Base-by-base conservation (phyloP, 2,888 invertebrate species). In the Steinernema hermaphroditum region DNA sequence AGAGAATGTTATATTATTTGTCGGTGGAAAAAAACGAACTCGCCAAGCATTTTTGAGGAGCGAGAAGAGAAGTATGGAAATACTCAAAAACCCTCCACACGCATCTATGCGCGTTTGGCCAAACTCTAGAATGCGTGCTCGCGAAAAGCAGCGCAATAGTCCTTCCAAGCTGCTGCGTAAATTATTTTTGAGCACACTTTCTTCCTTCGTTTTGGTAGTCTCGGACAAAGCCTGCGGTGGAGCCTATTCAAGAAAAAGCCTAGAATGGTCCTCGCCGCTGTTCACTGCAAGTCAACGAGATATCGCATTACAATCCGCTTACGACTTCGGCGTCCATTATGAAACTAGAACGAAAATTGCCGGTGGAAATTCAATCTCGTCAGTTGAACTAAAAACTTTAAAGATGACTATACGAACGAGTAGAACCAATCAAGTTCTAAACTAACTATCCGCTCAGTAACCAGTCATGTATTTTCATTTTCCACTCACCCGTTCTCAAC, bases 271-370 rank as follows among this genome's bases (percentile, higher is more conserved):
- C n/a, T 19, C 46, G 16, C 46, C 46, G 22, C n/a, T 6, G 46
- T 16, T 46, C 46, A 4, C 46, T n/a, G 22, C 46, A 46, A 6
- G 46, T n/a, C 6, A 4, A 16, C 9, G 9, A 2, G 27, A 32
- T 62, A 62, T 62, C 62, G 32, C 29, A 32, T 62, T 62, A 62
- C 62, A 62, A 62, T 62, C 62, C 62, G 62, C 62, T 62, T 62
- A 62, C 29, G 62, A 62, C 29, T 62, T 62, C 16, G 34, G 32
- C 29, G 27, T 62, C 62, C 62, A 62, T 62, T 32, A 62, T 62
- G 16, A 62, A 29, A 62, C 62, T 32, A 62, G 22, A 22, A 12
- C 24, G 50, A 12, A 22, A 50, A 24, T 19, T 19, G 50, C 50
- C 24, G 46, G 22, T 34, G 34, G 62, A 62, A 62, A 62, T 62